Conservation (phyloP, 2,888 invertebrate genomes). For the Mythimna albipuncta region DNA sequence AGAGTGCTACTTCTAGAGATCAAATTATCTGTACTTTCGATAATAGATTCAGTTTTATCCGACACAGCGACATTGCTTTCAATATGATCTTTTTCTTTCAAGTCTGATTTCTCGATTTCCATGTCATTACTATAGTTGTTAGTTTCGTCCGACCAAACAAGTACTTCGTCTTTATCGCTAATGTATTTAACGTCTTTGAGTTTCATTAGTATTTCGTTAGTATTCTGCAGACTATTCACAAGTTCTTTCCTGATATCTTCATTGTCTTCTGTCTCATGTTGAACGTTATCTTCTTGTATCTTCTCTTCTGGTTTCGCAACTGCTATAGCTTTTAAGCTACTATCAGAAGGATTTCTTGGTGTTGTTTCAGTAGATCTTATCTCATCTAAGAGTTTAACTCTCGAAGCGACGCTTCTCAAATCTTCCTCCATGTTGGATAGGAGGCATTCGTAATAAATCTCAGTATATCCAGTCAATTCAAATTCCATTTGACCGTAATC, state of each 20-base stretch:
- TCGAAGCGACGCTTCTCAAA: slow-evolving; percentile 80
- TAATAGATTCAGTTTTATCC: slow-evolving; percentile 78
- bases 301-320: slow-evolving; percentile 32
- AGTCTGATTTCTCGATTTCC: slow-evolving; percentile 56
- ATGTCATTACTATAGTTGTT: slow-evolving; percentile 64
- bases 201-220: slow-evolving; percentile 73
- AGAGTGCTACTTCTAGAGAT: slow-evolving; percentile 77
- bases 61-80: slow-evolving; percentile 70
- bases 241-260: slow-evolving; percentile 66
- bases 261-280: slow-evolving; percentile 31
- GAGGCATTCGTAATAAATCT: slow-evolving; percentile 84
- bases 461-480: slow-evolving; percentile 82
- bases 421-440: slow-evolving; percentile 80
- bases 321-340: slow-evolving; percentile 61
- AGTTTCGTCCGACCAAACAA: slow-evolving; percentile 78
- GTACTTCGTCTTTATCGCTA: slow-evolving; percentile 76
- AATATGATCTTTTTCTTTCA: slow-evolving; percentile 50
- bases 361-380: slow-evolving; percentile 75
- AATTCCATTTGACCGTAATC: slow-evolving; percentile 86
- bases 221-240: slow-evolving; percentile 65
- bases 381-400: slow-evolving; percentile 81
- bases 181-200: slow-evolving; percentile 77
- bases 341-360: slow-evolving; percentile 70
- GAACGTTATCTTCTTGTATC: slow-evolving; percentile 12
- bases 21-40: slow-evolving; percentile 79